A percentile compares a stretch with the other conserved stretches of the same genome.
These are phyloP conservation scores for Nannobrachium achirus DNA, from an alignment of 2,113 vertebrate species.

Conservation along the genomic window DNA sequence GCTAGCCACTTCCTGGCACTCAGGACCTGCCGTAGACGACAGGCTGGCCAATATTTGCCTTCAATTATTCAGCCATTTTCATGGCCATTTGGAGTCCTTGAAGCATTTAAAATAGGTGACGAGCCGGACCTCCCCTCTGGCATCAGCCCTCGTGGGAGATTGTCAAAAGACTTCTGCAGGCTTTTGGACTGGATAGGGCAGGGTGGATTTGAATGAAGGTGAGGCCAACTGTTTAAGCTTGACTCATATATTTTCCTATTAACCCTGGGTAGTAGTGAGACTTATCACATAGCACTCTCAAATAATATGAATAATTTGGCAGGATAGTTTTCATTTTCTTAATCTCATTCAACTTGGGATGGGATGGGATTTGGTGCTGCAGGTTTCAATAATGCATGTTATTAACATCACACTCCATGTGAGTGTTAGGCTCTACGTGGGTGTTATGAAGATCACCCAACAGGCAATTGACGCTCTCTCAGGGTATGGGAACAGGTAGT, in stretches of 20 bases:
- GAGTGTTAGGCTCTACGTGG: slow-evolving; percentile 4
- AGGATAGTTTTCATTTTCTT: background rate
- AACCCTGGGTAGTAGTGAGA: background rate
- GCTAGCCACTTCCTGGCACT: slow-evolving; percentile 79
- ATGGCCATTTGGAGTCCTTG: slow-evolving; percentile 69
- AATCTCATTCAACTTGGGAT: background rate
- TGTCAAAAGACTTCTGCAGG: slow-evolving; percentile 40
- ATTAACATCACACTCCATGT: background rate
- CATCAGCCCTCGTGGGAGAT: slow-evolving; percentile 38
- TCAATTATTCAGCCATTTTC: slow-evolving; percentile 81
- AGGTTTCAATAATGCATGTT: slow-evolving; percentile 1
- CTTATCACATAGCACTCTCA: background rate
- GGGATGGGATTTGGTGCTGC: background rate
- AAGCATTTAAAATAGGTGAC: slow-evolving; percentile 66
- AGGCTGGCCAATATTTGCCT: slow-evolving; percentile 75
- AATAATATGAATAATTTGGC: background rate
- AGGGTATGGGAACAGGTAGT: slow-evolving; percentile 13
- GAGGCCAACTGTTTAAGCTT: slow-evolving; percentile 5
- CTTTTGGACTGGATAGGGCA: slow-evolving; percentile 14
- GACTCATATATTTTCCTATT: background rate
- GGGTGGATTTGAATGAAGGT: slow-evolving; percentile 30
- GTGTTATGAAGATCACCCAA: background rate
- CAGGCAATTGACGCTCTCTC: too few relatives aligned
- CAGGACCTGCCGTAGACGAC: slow-evolving; percentile 67
- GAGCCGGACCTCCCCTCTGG: slow-evolving; percentile 44